Conservation (phyloP, 2,888 invertebrate genomes). For the Archips xylosteana region DNA sequence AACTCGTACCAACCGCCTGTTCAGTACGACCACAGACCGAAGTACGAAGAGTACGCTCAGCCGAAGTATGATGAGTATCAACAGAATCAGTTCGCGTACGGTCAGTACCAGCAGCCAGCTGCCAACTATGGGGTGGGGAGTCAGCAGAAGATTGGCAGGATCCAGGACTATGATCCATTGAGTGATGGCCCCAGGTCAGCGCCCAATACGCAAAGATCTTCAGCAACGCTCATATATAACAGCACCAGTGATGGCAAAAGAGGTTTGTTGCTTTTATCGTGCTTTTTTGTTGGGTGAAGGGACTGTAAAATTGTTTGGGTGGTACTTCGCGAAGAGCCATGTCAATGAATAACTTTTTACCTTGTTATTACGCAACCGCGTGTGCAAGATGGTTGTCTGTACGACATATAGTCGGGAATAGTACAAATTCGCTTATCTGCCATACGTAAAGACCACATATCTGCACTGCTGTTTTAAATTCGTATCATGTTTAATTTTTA, state of each 20-base stretch:
- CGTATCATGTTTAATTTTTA: too few relatives aligned
- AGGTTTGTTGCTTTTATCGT: slow-evolving; percentile 61
- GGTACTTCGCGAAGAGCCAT: too few relatives aligned
- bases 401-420: too few relatives aligned
- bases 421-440: too few relatives aligned
- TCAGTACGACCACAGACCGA: slow-evolving; percentile 51
- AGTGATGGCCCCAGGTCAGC: slow-evolving; percentile 89
- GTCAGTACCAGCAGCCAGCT: slow-evolving; percentile 56
- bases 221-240: slow-evolving; percentile 94
- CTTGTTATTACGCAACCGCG: too few relatives aligned
- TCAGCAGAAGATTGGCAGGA: slow-evolving; percentile 88
- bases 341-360: too few relatives aligned
- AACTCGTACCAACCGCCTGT: slow-evolving; percentile 47
- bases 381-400: too few relatives aligned
- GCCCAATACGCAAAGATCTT: slow-evolving; percentile 91
- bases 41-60: slow-evolving; percentile 43
- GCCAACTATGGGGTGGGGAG: slow-evolving; percentile 54
- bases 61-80: slow-evolving; percentile 51
- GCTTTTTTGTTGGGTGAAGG: slow-evolving; percentile 4
- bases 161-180: slow-evolving; percentile 93
- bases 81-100: slow-evolving; percentile 55
- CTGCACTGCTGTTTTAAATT: too few relatives aligned
- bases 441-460: too few relatives aligned
- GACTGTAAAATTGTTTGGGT: not conserved
- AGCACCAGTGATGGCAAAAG: slow-evolving; percentile 72